These are phyloP conservation scores for Carettochelys insculpta DNA, from an alignment of 2,113 vertebrate genomes.

Conservation along the genomic window DNA sequence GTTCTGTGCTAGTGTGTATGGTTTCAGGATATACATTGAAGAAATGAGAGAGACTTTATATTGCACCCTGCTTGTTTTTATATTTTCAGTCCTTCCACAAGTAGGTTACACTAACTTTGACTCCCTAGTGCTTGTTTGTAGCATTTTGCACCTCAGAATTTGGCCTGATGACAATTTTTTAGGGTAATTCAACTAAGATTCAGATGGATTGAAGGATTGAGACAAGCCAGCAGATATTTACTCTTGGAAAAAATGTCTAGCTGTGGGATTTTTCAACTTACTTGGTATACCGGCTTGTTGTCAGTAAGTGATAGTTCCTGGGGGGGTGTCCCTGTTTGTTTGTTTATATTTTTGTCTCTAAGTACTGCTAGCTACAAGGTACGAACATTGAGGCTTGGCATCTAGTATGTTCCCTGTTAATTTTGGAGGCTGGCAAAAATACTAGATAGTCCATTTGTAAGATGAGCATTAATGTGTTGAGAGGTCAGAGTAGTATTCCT, in stretches of 20 bases:
- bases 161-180: background rate
- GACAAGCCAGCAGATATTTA: background rate
- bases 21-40: background rate
- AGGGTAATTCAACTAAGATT: background rate
- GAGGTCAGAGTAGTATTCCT: background rate
- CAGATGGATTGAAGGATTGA: background rate
- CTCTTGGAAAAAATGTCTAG: background rate
- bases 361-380: conserved; percentile 28
- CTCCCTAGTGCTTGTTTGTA: background rate
- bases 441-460: conserved; percentile 13
- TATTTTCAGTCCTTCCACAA: background rate
- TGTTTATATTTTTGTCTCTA: conserved; percentile 65
- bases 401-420: conserved; percentile 51
- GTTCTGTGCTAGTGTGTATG: background rate
- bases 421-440: conserved; percentile 58
- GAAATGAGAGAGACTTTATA: background rate
- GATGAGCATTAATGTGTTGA: background rate
- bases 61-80: background rate
- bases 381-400: conserved; percentile 23
- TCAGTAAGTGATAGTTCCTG: background rate
- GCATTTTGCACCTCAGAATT: background rate
- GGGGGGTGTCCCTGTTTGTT: background rate
- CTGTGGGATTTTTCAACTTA: conserved; percentile 58
- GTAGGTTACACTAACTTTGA: background rate
- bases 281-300: conserved; percentile 18